Conservation (phyloP, 2,113 vertebrate species). For the Brevimyrus niger region DNA sequence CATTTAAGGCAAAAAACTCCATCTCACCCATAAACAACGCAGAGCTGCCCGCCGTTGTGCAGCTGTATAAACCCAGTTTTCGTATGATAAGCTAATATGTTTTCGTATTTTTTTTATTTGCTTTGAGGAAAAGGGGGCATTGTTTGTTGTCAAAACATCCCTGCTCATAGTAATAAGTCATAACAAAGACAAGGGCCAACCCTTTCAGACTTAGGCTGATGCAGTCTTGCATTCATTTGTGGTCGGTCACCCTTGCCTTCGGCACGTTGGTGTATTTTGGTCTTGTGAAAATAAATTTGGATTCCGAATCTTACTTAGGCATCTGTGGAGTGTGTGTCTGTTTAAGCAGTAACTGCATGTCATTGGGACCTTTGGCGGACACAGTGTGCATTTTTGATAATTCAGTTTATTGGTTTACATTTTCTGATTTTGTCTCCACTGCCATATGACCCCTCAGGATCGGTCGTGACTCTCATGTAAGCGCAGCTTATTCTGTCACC, state of each 20-base stretch:
- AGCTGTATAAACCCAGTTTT: neutral
- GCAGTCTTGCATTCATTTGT: neutral
- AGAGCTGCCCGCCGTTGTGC: neutral
- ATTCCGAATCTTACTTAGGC: neutral
- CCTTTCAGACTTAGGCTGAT: neutral
- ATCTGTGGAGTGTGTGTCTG: neutral
- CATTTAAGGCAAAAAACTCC: slow-evolving; percentile 22
- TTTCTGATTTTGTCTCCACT: neutral
- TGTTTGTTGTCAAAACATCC: neutral
- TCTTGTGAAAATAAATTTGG: neutral
- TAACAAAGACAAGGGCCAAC: neutral
- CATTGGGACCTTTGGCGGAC: neutral
- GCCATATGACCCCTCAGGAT: neutral
- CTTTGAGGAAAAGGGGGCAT: neutral
- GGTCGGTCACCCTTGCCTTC: neutral
- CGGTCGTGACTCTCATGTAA: neutral
- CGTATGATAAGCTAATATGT: no score
- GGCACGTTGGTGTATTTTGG: neutral
- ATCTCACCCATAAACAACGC: neutral
- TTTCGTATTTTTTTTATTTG: neutral
- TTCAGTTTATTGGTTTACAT: neutral
- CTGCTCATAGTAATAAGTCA: neutral
- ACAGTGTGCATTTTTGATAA: neutral
- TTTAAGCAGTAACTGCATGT: neutral
- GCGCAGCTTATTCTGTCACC: neutral